Percentiles rank a stretch among this genome's conserved stretches.
These are phyloP conservation scores for Yponomeuta malinellus DNA, from an alignment of 2,888 invertebrate genomes.

Conservation along the genomic window DNA sequence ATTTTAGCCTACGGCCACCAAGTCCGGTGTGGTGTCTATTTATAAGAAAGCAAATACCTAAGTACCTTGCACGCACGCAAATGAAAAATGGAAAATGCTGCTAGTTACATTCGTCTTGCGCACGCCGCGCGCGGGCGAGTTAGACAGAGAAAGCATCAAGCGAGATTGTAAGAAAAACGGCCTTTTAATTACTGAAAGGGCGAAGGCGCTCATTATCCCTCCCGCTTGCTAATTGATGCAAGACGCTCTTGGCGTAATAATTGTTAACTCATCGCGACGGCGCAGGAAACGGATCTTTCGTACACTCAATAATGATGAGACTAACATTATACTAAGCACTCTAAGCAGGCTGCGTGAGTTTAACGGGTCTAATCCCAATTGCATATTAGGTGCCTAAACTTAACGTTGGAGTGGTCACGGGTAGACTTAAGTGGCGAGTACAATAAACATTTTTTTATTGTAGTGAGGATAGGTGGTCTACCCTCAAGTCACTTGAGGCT, in stretches of 20 bases:
- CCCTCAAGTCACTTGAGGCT: too few species aligned
- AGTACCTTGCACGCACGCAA: background rate
- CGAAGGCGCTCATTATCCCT: constrained; percentile 6
- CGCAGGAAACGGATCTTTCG: constrained; percentile 6
- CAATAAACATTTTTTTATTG: too few species aligned
- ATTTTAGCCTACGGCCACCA: background rate
- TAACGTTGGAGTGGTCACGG: too few species aligned
- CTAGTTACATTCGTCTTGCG: background rate
- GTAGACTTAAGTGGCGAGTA: too few species aligned
- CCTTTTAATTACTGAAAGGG: constrained; percentile 31
- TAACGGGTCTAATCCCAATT: too few species aligned
- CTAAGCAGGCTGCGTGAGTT: background rate
- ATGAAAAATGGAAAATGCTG: background rate
- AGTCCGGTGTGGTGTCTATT: background rate
- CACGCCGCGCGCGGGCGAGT: background rate
- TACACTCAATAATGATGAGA: background rate
- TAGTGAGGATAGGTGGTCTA: too few species aligned
- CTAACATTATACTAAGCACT: constrained; percentile 2
- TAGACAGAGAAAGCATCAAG: background rate
- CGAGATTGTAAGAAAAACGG: constrained; percentile 20
- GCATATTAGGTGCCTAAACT: too few species aligned
- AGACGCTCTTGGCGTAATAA: constrained; percentile 8
- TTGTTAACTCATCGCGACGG: constrained; percentile 6
- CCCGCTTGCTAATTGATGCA: constrained; percentile 29
- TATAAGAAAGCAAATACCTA: constrained; percentile 7